Percentiles rank a stretch among this genome's conserved stretches.
phyloP scores from a whole-genome alignment of 2,888 invertebrate species.

The Parelbella ahira region DNA sequence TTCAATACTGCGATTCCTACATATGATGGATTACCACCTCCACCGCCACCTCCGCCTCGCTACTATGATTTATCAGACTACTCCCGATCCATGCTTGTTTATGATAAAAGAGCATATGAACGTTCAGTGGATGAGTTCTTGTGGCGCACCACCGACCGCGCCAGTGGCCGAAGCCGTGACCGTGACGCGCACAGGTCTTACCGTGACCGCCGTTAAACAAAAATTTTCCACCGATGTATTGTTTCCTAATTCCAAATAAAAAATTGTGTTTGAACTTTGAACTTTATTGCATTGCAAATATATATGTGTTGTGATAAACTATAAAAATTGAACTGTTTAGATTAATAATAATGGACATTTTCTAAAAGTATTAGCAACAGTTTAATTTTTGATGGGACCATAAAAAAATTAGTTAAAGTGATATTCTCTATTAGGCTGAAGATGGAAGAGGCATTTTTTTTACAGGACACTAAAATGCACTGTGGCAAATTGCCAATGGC shows the following conservation, averaged over 20 bases:
- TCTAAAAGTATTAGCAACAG: constrained; percentile 8
- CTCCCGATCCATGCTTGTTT: constrained; percentile 81
- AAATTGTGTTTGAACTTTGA: constrained; percentile 75
- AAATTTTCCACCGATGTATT: constrained; percentile 63
- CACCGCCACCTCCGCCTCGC: constrained; percentile 86
- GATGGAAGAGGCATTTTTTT: constrained; percentile 6
- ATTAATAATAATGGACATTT: constrained; percentile 32
- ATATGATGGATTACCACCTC: constrained; percentile 84
- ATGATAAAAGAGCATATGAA: constrained; percentile 91
- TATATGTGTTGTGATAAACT: constrained; percentile 68
- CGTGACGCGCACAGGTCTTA: constrained; percentile 81
- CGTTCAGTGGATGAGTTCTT: constrained; percentile 93
- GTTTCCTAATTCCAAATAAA: constrained; percentile 64
- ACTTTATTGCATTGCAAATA: constrained; percentile 69
- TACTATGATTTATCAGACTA: constrained; percentile 88
- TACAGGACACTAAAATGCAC: constrained; percentile 7
- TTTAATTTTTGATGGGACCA: constrained; percentile 28
- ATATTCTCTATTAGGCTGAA: constrained; percentile 14
- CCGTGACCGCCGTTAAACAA: constrained; percentile 79
- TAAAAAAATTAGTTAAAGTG: constrained; percentile 10
- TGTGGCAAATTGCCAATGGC: too few species aligned
- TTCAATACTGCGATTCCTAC: constrained; percentile 71
- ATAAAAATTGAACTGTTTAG: constrained; percentile 33
- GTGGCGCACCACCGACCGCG: constrained; percentile 88
- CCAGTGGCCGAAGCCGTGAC: constrained; percentile 80